Conservation (phyloP, 2,113 vertebrate species). For the Hippocampus comes region DNA sequence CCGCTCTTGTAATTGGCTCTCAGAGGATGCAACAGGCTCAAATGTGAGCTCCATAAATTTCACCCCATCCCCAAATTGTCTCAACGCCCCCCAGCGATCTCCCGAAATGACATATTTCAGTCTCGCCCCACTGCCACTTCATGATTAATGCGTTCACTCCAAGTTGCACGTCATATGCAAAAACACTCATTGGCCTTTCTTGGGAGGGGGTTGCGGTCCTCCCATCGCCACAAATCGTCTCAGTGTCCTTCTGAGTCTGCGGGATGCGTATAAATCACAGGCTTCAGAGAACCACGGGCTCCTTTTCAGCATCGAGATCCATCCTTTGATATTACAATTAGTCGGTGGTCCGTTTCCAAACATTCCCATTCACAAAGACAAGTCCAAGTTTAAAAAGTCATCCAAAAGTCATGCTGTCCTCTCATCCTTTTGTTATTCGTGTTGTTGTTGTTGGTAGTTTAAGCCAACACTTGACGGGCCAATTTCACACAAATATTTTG, state of each 20-base stretch:
- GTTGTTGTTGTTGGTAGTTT: neutral
- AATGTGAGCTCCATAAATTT: neutral
- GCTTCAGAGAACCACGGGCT: neutral
- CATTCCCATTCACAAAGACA: neutral
- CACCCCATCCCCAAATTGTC: neutral
- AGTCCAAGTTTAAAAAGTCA: neutral
- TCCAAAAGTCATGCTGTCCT: conserved; percentile 11
- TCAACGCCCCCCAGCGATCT: neutral
- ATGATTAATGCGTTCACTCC: neutral
- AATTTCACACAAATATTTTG: conserved; percentile 41
- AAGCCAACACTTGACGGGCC: conserved; percentile 42
- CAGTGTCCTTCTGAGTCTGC: conserved; percentile 49
- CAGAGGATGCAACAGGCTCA: no score
- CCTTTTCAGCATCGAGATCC: neutral
- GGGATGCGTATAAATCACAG: conserved; percentile 49
- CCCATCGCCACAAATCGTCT: conserved; percentile 58
- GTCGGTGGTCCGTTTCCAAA: neutral
- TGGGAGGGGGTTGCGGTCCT: conserved; percentile 18
- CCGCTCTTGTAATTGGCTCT: neutral
- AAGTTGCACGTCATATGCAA: neutral
- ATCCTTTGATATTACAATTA: neutral
- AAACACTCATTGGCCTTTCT: neutral
- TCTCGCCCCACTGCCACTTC: neutral
- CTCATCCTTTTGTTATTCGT: conserved; percentile 11
- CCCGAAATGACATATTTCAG: neutral